Percentiles rank a stretch among this genome's conserved stretches.
Conservation (phyloP, 2,113 vertebrate species). For the Paraplagusia blochii region DNA sequence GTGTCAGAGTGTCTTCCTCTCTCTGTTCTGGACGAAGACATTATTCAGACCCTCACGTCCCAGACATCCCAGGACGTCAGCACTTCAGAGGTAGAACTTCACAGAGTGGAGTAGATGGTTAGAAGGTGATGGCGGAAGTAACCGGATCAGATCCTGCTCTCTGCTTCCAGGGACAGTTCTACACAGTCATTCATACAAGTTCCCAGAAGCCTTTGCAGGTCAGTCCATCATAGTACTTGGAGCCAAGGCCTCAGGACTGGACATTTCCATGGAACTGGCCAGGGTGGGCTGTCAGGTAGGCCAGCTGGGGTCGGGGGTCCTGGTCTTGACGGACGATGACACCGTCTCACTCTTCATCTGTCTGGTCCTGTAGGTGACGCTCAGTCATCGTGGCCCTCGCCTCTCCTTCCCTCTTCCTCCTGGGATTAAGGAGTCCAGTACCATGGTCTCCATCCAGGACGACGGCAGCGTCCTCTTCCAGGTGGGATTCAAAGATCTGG, state of each 20-base stretch:
- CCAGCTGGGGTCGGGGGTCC: neutral
- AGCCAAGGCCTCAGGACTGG: conserved; percentile 77
- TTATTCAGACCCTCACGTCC: conserved; percentile 76
- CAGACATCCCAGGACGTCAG: conserved; percentile 74
- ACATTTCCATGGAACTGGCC: conserved; percentile 77
- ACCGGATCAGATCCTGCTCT: neutral
- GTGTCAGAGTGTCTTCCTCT: too few species aligned
- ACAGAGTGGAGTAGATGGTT: too few species aligned
- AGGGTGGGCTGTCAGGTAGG: conserved; percentile 60
- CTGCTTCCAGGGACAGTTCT: conserved; percentile 65
- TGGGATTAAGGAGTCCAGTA: conserved; percentile 58
- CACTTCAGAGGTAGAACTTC: conserved; percentile 73
- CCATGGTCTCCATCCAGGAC: conserved; percentile 49
- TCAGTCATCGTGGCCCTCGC: conserved; percentile 66
- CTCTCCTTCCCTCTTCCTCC: conserved; percentile 58
- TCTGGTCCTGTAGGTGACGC: conserved; percentile 60
- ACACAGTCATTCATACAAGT: conserved; percentile 78
- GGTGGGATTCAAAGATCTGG: too few species aligned
- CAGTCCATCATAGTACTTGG: conserved; percentile 75
- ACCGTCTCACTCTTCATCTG: neutral
- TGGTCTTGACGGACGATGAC: neutral
- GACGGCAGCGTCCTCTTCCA: conserved; percentile 64
- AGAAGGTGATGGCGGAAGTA: too few species aligned
- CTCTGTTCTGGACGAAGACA: conserved; percentile 63
- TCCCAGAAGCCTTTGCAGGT: conserved; percentile 70